Conservation (phyloP, 2,888 invertebrate species). For the Dromius quadrimaculatus region DNA sequence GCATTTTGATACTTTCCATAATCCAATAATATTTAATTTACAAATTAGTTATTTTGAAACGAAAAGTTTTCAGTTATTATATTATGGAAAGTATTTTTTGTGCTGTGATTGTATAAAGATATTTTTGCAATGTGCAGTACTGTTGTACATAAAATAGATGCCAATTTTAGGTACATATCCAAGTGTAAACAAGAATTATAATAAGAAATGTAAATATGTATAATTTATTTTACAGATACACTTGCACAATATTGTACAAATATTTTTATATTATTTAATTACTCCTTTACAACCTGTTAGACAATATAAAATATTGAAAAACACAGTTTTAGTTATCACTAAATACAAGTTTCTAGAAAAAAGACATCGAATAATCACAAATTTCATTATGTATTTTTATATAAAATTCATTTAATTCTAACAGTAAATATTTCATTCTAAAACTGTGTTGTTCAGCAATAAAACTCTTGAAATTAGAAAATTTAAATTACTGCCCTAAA, state of each 20-base stretch:
- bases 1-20: conserved; percentile 37
- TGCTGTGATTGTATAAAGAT: conserved; percentile 46
- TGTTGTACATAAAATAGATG: conserved; percentile 48
- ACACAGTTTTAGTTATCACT: conserved; percentile 44
- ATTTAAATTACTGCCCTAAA: conserved; percentile 46
- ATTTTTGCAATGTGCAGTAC: conserved; percentile 50
- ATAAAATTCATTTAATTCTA: conserved; percentile 8
- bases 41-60: conserved; percentile 5
- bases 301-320: conserved; percentile 45
- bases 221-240: conserved; percentile 51
- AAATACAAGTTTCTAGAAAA: conserved; percentile 6
- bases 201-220: conserved; percentile 52
- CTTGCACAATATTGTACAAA: conserved; percentile 52
- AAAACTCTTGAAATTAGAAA: conserved; percentile 24
- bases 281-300: conserved; percentile 48
- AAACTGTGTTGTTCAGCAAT: conserved; percentile 40
- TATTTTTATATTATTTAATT: conserved; percentile 48
- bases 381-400: conserved; percentile 16
- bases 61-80: not conserved
- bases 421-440: conserved; percentile 13
- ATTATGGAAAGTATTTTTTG: conserved; percentile 39
- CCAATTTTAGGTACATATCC: conserved; percentile 50
- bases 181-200: conserved; percentile 44
- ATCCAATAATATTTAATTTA: conserved; percentile 12
- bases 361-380: conserved; percentile 39